A percentile compares a stretch with the other conserved stretches of the same genome.
These are phyloP conservation scores for Actinia tenebrosa DNA, from an alignment of 64 coral and sea anemone species.

Conservation along the genomic window DNA sequence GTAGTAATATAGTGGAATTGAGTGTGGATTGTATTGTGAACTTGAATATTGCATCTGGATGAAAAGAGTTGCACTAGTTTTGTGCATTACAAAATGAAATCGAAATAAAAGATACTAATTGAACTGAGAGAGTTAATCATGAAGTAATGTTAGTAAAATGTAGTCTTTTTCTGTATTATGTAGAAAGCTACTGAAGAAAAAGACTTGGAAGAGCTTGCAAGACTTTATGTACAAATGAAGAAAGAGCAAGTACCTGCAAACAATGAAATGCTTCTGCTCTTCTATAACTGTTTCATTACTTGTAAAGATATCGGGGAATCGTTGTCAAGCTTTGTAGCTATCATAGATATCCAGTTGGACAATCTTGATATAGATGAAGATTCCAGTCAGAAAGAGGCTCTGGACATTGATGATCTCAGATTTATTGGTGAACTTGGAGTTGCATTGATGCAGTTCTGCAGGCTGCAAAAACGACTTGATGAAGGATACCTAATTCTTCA, in stretches of 20 bases:
- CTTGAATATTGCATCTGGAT: too few species aligned
- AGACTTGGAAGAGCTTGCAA: conserved; percentile 42
- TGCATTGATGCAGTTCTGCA: conserved; percentile 44
- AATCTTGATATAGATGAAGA: conserved; percentile 7
- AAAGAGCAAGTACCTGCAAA: conserved; percentile 29
- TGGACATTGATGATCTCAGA: conserved; percentile 32
- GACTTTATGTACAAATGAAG: conserved; percentile 42
- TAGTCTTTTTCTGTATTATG: too few species aligned
- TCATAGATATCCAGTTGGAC: conserved; percentile 4
- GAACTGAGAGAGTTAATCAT: not conserved
- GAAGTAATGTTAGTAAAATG: not conserved
- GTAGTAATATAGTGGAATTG: too few species aligned
- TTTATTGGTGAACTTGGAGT: conserved; percentile 57
- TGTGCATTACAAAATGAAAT: too few species aligned
- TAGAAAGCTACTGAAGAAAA: conserved; percentile 41
- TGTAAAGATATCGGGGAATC: conserved; percentile 17
- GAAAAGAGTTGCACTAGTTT: too few species aligned
- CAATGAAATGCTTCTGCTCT: conserved; percentile 13
- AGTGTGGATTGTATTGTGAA: too few species aligned
- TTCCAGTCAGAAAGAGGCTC: conserved; percentile 11
- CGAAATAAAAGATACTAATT: too few species aligned
- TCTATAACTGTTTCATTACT: conserved; percentile 33
- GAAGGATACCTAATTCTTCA: conserved; percentile 41
- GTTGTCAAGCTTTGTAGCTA: conserved; percentile 21
- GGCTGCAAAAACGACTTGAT: conserved; percentile 2